Conservation (phyloP, 2,113 vertebrate genomes). For the Indri indri region DNA sequence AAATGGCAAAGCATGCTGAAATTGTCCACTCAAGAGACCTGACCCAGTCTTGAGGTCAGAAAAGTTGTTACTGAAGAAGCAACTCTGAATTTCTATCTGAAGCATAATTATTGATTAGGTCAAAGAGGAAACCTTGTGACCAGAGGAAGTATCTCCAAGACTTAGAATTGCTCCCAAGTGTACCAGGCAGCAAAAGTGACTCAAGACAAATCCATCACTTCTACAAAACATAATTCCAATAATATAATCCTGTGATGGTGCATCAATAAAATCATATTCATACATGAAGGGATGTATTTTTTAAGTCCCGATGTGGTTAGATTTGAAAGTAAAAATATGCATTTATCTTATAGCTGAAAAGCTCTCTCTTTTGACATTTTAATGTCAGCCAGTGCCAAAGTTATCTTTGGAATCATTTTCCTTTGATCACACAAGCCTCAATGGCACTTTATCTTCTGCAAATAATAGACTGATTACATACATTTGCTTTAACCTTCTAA, state of each 20-base stretch:
- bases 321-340: constrained; percentile 57
- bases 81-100: constrained; percentile 26
- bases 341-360: constrained; percentile 65
- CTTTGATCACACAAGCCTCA: constrained; percentile 57
- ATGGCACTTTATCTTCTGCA: constrained; percentile 53
- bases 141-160: background rate
- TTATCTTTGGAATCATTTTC: constrained; percentile 62
- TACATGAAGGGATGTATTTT: background rate
- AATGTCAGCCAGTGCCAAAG: constrained; percentile 22
- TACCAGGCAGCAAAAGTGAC: background rate
- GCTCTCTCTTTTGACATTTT: constrained; percentile 29
- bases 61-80: background rate
- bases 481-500: constrained; percentile 70
- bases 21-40: background rate
- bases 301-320: constrained; percentile 19
- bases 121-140: constrained; percentile 28
- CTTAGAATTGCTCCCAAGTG: background rate
- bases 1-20: background rate
- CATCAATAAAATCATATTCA: background rate
- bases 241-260: background rate
- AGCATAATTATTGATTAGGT: constrained; percentile 10
- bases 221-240: constrained; percentile 19
- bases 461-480: constrained; percentile 62
- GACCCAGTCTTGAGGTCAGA: background rate
- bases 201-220: background rate